Percentiles rank a stretch among this genome's conserved stretches.
Evolutionary conservation across 2,888 invertebrate species (phyloP).

Genomic region (Morinoia aosen): DNA sequence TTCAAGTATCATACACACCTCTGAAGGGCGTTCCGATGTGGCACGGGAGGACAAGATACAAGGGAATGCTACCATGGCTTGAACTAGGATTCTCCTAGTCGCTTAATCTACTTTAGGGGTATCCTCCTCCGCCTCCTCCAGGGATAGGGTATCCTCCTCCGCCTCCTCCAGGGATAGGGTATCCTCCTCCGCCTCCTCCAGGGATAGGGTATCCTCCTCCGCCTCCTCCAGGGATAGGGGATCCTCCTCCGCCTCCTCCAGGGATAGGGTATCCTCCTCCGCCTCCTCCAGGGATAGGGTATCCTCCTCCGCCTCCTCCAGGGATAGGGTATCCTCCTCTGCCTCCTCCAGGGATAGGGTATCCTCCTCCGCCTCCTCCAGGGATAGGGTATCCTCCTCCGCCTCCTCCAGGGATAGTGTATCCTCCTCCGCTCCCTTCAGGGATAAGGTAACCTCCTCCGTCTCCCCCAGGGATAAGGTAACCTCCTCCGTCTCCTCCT

Average conservation of each 20-base stretch:
- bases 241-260: constrained; percentile 60
- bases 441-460: no score
- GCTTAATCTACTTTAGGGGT: no score
- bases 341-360: constrained; percentile 57
- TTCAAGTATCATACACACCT: no score
- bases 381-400: no score
- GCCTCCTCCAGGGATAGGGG: constrained; percentile 57
- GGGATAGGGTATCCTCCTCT: no score
- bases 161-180: constrained; percentile 57
- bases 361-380: constrained; percentile 60
- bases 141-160: no score
- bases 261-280: no score
- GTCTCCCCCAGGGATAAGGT: constrained; percentile 57
- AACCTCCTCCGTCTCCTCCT: constrained; percentile 59
- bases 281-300: constrained; percentile 57
- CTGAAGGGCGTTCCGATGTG: no score
- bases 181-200: constrained; percentile 60
- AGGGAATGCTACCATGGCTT: no score
- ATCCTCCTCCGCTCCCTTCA: constrained; percentile 59
- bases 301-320: constrained; percentile 60
- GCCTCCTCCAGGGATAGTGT: constrained; percentile 57
- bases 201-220: no score
- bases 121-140: constrained; percentile 60
- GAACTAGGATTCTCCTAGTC: no score
- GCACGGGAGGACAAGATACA: no score